phyloP scores from a whole-genome alignment of 2,113 vertebrate species.

The Cyphomyrus plagiostoma region DNA sequence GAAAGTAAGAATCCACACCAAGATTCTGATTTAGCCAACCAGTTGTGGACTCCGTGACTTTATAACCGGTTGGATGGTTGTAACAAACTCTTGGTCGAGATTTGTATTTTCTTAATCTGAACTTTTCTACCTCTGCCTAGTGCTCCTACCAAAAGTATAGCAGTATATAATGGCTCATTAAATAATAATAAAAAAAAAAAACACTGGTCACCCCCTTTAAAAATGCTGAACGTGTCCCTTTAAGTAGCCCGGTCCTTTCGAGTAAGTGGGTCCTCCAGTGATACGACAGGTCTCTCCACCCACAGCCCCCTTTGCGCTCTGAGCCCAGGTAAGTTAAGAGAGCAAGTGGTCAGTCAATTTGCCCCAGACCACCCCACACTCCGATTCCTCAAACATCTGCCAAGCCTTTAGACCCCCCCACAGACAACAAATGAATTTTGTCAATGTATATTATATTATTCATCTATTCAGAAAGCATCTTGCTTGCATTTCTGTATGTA shows the following conservation, averaged over 20 bases:
- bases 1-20: not conserved
- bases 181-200: not conserved
- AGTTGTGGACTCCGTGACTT: not conserved
- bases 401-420: not conserved
- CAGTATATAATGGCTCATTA: not conserved
- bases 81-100: not conserved
- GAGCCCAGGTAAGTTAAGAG: not conserved
- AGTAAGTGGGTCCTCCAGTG: not conserved
- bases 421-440: not conserved
- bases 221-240: not conserved
- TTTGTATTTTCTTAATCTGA: not conserved
- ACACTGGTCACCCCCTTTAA: not conserved
- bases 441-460: too few species aligned
- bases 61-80: not conserved
- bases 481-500: too few species aligned
- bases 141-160: not conserved
- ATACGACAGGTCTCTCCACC: not conserved
- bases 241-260: not conserved
- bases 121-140: not conserved
- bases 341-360: not conserved
- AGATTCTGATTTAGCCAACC: not conserved
- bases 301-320: not conserved
- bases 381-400: not conserved
- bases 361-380: not conserved
- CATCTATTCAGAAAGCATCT: too few species aligned